Base-by-base conservation (phyloP, 2,797 vertebrate genomes). In the Gallinago solitaria region DNA sequence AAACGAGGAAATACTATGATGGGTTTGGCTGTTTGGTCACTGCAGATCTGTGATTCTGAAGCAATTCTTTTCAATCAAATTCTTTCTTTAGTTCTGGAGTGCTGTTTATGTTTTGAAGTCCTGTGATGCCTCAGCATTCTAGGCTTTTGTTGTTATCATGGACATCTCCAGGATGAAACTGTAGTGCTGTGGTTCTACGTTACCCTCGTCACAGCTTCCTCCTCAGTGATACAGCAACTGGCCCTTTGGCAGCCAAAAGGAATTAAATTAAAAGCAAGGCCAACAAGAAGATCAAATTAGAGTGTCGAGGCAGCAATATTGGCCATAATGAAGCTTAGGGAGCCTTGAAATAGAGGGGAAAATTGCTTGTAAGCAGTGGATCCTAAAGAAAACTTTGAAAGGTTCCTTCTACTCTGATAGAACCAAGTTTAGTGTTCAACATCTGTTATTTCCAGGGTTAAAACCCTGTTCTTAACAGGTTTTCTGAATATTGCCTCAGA, bases 381-480 rank as follows among this genome's bases (percentile, higher is more conserved):
- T 91, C 56, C 50, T 74, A 28, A 80, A 91, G 23, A 85, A 70
- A 74, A 53, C 57, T 73, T 91, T 19, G 35, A 71, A 60, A 93
- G 16, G 19, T 67, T 91, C 81, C 8, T 43, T 71, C 39, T 77
- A 9, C 51, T 87, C 24, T 30, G 33, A 16, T 87, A 61, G 69
- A 84, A 95, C 28, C 1, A 9, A 68, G 70, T 93, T 96, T 81
- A 54, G 6, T 37, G 53, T 89, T 88, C 21, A 25, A 33, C 18
- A 76, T 45, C 53, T 50, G 24, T n/a, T 11, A 86, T 76, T 91
- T 87, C n/a, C 65, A 78, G 87, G 27, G 47, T 79, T 95, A 89
- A 92, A 86, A 10, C 18, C 30, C 14, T 63, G 23, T 77, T 90
- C 67, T 75, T 89, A 83, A 71, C 19, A 30, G 9, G 4, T 8